Conservation (phyloP, 1,140 invertebrate species). For the Brachionus koreanus region DNA sequence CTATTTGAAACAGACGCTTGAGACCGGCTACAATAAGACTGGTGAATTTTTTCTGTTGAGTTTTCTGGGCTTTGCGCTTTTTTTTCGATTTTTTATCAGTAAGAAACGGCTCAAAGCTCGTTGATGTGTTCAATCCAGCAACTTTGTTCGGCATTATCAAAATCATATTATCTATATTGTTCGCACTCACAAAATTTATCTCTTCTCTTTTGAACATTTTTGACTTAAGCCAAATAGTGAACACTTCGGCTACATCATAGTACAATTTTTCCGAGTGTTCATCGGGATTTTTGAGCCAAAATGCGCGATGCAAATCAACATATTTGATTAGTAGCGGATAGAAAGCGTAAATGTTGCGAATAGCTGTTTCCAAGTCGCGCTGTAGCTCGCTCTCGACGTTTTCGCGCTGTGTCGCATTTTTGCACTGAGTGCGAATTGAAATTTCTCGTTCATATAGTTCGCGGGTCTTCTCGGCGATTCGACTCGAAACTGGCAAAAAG, state of each 20-base stretch:
- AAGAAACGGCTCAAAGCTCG: neutral
- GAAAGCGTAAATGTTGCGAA: conserved; percentile 97
- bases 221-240: conserved; percentile 97
- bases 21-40: conserved; percentile 96
- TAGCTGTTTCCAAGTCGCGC: conserved; percentile 84
- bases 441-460: conserved; percentile 57
- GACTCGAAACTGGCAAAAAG: conserved; percentile 61
- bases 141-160: conserved; percentile 68
- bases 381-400: conserved; percentile 55
- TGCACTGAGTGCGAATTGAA: conserved; percentile 52
- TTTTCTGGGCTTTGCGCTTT: conserved; percentile 68
- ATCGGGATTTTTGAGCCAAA: conserved; percentile 57
- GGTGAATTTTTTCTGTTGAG: conserved; percentile 85
- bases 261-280: conserved; percentile 57
- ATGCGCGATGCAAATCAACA: conserved; percentile 75
- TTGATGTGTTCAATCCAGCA: neutral
- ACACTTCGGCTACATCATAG: conserved; percentile 57
- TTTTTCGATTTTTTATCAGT: conserved; percentile 51
- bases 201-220: conserved; percentile 87
- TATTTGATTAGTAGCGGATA: conserved; percentile 98
- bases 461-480: conserved; percentile 54
- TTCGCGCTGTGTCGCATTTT: conserved; percentile 62
- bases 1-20: conserved; percentile 91
- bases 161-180: conserved; percentile 98
- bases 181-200: conserved; percentile 96